phyloP scores from a whole-genome alignment of 2,888 invertebrate genomes.

The Aspidiotus rigidus region DNA sequence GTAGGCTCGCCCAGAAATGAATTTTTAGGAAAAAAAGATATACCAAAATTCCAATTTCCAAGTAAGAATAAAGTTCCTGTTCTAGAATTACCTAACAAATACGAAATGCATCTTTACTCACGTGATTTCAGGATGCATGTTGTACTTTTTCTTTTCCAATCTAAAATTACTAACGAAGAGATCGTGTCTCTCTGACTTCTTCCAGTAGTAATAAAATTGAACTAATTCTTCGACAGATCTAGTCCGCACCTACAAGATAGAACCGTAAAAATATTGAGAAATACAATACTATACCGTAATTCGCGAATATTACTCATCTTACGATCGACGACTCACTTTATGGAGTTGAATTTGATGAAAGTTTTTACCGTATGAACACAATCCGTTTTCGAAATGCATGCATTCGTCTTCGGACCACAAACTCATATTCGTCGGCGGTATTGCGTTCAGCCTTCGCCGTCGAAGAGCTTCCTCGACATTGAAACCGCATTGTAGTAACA shows the following conservation, averaged over 20 bases:
- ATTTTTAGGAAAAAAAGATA: no score
- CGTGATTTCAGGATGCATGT: constrained; percentile 34
- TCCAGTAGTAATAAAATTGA: constrained; percentile 93
- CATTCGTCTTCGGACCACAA: constrained; percentile 96
- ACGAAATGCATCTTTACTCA: constrained; percentile 9
- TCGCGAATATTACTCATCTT: neutral
- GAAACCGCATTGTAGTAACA: constrained; percentile 85
- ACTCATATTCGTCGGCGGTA: constrained; percentile 60
- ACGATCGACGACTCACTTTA: constrained; percentile 53
- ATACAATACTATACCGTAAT: neutral
- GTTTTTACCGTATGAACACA: constrained; percentile 87
- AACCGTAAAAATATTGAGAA: neutral
- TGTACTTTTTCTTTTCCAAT: constrained; percentile 27
- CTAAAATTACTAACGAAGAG: constrained; percentile 29
- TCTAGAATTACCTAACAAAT: no score
- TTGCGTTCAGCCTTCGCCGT: constrained; percentile 62
- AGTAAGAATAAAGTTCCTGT: no score
- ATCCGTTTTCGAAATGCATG: constrained; percentile 87
- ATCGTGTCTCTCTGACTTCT: constrained; percentile 93
- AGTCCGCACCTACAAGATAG: constrained; percentile 59
- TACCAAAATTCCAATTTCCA: no score
- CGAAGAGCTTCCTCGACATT: constrained; percentile 83
- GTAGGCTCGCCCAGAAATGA: no score
- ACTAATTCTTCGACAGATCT: constrained; percentile 91
- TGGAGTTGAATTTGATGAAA: constrained; percentile 72